Evolutionary conservation across 2,888 invertebrate species (phyloP).

Genomic region (Bimastos eiseni): DNA sequence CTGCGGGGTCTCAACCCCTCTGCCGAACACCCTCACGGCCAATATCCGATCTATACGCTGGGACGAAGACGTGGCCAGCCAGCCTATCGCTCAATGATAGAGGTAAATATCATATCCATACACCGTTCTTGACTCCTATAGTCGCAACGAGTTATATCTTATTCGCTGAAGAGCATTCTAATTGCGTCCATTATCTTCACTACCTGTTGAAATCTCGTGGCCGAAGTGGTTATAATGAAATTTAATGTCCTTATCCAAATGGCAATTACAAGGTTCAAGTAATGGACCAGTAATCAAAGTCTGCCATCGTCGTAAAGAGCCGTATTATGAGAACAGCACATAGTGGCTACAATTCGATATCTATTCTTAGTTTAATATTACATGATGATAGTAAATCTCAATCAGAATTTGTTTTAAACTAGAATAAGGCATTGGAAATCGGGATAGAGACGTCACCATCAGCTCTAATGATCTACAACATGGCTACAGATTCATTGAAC

Average conservation of each 20-base stretch:
- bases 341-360: background rate
- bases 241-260: background rate
- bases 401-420: background rate
- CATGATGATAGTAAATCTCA: background rate
- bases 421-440: background rate
- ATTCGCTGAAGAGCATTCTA: background rate
- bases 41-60: background rate
- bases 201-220: background rate
- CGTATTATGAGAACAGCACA: background rate
- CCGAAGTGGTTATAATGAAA: background rate
- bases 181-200: background rate
- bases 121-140: background rate
- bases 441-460: background rate
- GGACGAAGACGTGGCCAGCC: background rate
- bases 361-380: background rate
- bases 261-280: background rate
- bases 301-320: background rate
- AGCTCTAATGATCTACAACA: no score
- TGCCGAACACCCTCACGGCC: background rate
- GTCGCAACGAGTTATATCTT: background rate
- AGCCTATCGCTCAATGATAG: slow-evolving; percentile 13
- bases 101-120: background rate
- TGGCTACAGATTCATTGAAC: background rate
- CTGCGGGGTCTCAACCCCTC: background rate
- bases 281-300: background rate